phyloP scores from a whole-genome alignment of 1,140 invertebrate species.

The Meloidogyne chitwoodi region DNA sequence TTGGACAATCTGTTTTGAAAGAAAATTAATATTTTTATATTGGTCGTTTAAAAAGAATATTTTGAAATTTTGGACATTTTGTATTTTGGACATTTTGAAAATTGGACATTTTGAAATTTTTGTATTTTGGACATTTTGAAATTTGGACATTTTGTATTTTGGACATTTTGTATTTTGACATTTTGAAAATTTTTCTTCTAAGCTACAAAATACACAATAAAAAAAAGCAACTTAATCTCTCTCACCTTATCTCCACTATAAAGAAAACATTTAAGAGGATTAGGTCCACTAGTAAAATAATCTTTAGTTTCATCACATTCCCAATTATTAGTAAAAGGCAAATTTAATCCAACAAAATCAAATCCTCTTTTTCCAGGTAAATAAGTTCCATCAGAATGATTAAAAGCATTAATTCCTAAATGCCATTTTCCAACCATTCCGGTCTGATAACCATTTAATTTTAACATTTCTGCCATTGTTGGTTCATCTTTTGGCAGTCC shows the following conservation, averaged over 20 bases:
- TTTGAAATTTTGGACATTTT: background rate
- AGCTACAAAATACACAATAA: too few species aligned
- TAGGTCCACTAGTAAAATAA: constrained; percentile 23
- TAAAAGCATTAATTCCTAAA: constrained; percentile 56
- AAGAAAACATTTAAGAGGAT: constrained; percentile 49
- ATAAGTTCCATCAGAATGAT: constrained; percentile 47
- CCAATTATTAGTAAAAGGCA: constrained; percentile 55
- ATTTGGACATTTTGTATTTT: background rate
- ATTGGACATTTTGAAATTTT: too few species aligned
- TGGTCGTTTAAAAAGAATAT: background rate
- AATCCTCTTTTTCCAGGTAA: constrained; percentile 29
- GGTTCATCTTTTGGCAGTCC: constrained; percentile 43
- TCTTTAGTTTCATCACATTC: constrained; percentile 53
- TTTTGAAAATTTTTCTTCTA: too few species aligned
- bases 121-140: background rate
- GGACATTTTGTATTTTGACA: too few species aligned
- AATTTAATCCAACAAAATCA: constrained; percentile 33
- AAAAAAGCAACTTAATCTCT: too few species aligned
- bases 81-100: background rate
- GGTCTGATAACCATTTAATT: constrained; percentile 38
- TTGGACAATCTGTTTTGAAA: constrained; percentile 43
- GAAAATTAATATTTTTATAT: background rate
- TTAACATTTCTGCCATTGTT: constrained; percentile 51
- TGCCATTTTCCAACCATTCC: constrained; percentile 57
- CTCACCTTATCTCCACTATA: constrained; percentile 50